These are phyloP conservation scores for Pachycephus smyrnensis DNA, from an alignment of 2,888 invertebrate species.

Conservation along the genomic window DNA sequence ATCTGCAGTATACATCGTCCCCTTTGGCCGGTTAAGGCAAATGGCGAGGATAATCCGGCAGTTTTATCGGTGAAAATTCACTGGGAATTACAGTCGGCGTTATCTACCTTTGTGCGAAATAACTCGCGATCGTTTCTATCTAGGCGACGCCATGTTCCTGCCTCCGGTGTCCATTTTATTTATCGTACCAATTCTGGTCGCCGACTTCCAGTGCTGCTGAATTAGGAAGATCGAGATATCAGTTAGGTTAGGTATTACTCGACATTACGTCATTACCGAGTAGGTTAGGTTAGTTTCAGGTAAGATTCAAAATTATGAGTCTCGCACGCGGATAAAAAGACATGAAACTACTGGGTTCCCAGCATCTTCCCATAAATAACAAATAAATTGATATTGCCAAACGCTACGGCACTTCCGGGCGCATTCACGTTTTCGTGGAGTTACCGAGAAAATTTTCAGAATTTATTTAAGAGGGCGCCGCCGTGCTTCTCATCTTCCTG, in stretches of 20 bases:
- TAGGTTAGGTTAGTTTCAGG: neutral
- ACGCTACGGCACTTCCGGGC: neutral
- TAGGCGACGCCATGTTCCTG: neutral
- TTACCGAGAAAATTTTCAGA: neutral
- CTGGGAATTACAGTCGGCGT: neutral
- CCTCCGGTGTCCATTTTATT: neutral
- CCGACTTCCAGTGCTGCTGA: neutral
- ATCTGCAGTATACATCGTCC: neutral
- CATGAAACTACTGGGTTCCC: constrained; percentile 18
- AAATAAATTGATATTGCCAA: constrained; percentile 30
- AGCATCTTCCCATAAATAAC: constrained; percentile 26
- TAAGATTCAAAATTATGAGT: constrained; percentile 8
- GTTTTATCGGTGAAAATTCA: constrained; percentile 33
- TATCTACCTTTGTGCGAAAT: neutral
- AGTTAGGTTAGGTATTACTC: neutral
- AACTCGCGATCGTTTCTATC: neutral
- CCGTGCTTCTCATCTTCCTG: neutral
- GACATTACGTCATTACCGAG: neutral
- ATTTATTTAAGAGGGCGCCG: neutral
- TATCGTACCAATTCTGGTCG: neutral
- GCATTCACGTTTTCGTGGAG: neutral
- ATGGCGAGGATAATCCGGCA: constrained; percentile 29
- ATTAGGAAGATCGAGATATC: neutral
- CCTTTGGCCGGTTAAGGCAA: constrained; percentile 20
- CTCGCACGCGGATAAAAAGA: constrained; percentile 10